phyloP scores from a whole-genome alignment of 1,140 invertebrate species.

The Pseudoatta argentina region DNA sequence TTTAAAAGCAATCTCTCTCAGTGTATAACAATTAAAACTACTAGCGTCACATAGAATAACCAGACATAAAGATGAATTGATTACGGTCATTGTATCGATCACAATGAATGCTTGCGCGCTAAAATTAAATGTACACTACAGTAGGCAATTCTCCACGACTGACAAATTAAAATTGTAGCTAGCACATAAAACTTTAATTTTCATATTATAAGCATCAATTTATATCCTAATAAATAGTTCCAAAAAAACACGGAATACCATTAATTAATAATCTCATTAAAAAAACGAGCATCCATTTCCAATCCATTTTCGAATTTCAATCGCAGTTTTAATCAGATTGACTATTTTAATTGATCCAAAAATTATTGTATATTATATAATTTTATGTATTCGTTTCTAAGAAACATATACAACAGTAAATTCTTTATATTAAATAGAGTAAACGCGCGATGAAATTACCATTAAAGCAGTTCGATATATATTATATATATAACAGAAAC shows the following conservation, averaged over 20 bases:
- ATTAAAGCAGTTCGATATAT: not conserved
- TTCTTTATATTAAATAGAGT: not conserved
- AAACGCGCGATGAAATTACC: not conserved
- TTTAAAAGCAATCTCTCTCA: conserved; percentile 11
- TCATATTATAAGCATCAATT: not conserved
- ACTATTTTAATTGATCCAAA: not conserved
- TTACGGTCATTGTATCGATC: conserved; percentile 22
- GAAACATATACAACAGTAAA: not conserved
- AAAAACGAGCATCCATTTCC: not conserved
- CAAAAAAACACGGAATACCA: not conserved
- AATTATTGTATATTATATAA: not conserved
- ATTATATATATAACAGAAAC: not conserved
- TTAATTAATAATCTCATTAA: not conserved
- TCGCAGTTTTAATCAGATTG: not conserved
- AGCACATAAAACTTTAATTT: not conserved
- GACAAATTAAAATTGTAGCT: not conserved
- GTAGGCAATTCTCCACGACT: not conserved
- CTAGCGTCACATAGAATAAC: not conserved
- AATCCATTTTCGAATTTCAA: not conserved
- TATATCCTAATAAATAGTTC: not conserved
- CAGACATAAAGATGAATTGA: conserved; percentile 9
- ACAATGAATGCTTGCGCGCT: not conserved
- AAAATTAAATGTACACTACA: conserved; percentile 27
- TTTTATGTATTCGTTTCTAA: not conserved
- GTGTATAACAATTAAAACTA: conserved; percentile 28